Conservation (phyloP, 2,888 invertebrate genomes). For the Melipona bicolor region DNA sequence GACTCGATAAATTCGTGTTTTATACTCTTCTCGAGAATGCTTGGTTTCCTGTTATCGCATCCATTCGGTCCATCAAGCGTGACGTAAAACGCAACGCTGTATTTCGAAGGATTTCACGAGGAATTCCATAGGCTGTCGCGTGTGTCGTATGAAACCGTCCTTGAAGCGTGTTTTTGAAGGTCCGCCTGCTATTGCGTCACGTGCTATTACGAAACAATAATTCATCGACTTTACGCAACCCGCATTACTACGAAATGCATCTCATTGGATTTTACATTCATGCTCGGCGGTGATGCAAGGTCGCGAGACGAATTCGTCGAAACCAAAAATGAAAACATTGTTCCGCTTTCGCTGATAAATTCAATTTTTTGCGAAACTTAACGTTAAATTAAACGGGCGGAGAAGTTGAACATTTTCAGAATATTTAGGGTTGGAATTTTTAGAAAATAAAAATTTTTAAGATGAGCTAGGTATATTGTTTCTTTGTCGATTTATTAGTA, state of each 20-base stretch:
- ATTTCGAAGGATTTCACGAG: constrained; percentile 13
- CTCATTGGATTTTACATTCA: constrained; percentile 39
- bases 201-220: constrained; percentile 8
- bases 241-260: constrained; percentile 40
- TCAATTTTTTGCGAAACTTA: not conserved
- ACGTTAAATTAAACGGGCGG: not conserved
- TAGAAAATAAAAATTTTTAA: too few relatives aligned
- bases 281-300: constrained; percentile 19
- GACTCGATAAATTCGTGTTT: not conserved
- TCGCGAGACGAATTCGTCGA: constrained; percentile 17
- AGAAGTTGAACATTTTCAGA: too few relatives aligned
- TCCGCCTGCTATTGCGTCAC: constrained; percentile 13
- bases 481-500: not conserved
- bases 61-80: not conserved
- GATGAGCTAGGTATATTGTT: too few relatives aligned
- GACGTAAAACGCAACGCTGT: constrained; percentile 2
- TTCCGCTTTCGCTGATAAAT: constrained; percentile 5
- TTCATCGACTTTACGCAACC: constrained; percentile 30
- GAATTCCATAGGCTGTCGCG: not conserved
- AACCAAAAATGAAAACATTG: constrained; percentile 40
- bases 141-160: constrained; percentile 9
- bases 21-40: not conserved
- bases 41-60: not conserved
- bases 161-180: constrained; percentile 34
- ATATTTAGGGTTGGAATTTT: too few relatives aligned